Percentiles rank a stretch among this genome's conserved stretches.
These are phyloP conservation scores for Aotus griseimembra DNA, from an alignment of 2,797 vertebrate genomes.

Conservation along the genomic window DNA sequence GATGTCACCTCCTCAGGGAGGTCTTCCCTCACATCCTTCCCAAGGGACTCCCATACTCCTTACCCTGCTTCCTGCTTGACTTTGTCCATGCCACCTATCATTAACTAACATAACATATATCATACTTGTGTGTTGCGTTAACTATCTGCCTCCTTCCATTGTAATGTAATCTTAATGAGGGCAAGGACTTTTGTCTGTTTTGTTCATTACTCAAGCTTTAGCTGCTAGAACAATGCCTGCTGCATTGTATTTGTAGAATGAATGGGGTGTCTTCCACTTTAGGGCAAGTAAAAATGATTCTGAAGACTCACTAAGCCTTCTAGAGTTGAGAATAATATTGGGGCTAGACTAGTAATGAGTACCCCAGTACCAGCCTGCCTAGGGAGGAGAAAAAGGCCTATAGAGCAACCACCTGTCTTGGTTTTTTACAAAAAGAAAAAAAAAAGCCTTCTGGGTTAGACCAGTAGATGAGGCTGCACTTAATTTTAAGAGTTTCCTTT, in stretches of 20 bases:
- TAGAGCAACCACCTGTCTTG: neutral
- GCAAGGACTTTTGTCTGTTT: neutral
- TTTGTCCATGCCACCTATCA: neutral
- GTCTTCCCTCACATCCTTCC: neutral
- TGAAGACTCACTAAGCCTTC: neutral
- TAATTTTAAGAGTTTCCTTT: constrained; percentile 19
- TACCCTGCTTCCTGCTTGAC: neutral
- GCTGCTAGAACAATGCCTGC: neutral
- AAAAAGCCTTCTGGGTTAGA: neutral
- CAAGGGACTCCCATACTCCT: neutral
- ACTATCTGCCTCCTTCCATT: neutral
- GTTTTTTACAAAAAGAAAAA: neutral
- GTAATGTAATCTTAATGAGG: neutral
- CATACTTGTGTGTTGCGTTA: neutral
- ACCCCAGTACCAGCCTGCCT: neutral
- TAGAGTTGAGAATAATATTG: neutral
- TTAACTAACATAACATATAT: neutral
- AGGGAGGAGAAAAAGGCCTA: neutral
- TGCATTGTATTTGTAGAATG: neutral
- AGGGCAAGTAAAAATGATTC: neutral
- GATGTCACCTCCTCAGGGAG: neutral
- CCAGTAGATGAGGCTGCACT: neutral
- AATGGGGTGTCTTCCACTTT: neutral
- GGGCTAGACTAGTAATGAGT: neutral
- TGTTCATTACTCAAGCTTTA: neutral